These are phyloP conservation scores for Pocillopora grandis DNA, from an alignment of 92 coral and sea anemone species.

Conservation along the genomic window DNA sequence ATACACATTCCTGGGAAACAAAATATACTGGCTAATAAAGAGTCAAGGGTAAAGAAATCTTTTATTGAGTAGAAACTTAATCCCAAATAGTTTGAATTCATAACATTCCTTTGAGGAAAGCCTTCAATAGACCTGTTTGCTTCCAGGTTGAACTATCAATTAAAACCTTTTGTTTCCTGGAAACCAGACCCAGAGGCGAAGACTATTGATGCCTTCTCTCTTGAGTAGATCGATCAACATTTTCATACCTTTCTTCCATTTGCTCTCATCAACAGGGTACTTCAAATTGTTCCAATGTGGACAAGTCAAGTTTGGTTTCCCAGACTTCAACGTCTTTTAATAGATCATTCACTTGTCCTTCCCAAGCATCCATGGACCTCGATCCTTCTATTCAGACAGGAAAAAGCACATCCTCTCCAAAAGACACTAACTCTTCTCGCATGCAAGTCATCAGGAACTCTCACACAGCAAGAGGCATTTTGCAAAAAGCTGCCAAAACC, in stretches of 20 bases:
- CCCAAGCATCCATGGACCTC: conserved; percentile 22
- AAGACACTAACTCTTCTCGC: conserved; percentile 48
- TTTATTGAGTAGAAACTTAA: conserved; percentile 61
- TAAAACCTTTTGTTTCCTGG: conserved; percentile 53
- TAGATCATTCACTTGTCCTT: conserved; percentile 48
- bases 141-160: conserved; percentile 49
- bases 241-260: conserved; percentile 54
- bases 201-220: conserved; percentile 43
- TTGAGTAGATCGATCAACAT: background rate
- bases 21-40: conserved; percentile 61
- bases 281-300: conserved; percentile 51
- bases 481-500: conserved; percentile 42
- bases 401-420: conserved; percentile 48
- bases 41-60: conserved; percentile 28
- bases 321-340: conserved; percentile 8
- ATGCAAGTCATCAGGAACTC: conserved; percentile 64
- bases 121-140: conserved; percentile 61
- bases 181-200: conserved; percentile 62
- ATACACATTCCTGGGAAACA: conserved; percentile 61
- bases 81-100: conserved; percentile 15
- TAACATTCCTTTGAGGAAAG: conserved; percentile 23
- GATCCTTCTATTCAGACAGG: conserved; percentile 38
- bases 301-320: conserved; percentile 50
- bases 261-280: conserved; percentile 19
- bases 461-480: conserved; percentile 52